phyloP scores from a whole-genome alignment of 2,888 invertebrate species.

The Cyaniris semiargus region DNA sequence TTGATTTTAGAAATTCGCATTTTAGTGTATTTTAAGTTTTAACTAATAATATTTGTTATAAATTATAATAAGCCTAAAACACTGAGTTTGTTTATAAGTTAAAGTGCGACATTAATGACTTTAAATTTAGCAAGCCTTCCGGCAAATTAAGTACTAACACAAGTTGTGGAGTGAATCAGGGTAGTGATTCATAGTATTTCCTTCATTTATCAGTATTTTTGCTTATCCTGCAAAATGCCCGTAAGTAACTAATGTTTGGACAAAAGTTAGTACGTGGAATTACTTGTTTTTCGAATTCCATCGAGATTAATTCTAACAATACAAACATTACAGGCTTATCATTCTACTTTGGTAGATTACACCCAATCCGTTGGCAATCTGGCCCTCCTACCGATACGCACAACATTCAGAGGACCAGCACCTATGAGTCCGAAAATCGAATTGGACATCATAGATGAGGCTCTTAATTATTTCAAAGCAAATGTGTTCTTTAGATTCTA shows the following conservation, averaged over 20 bases:
- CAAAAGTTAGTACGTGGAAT: not conserved
- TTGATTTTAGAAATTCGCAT: not conserved
- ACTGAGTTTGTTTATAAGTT: not conserved
- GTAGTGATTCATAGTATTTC: slow-evolving; percentile 7
- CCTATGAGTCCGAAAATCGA: slow-evolving; percentile 84
- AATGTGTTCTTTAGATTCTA: slow-evolving; percentile 99
- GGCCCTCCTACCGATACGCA: slow-evolving; percentile 94
- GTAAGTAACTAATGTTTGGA: not conserved
- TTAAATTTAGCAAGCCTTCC: not conserved
- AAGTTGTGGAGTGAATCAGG: slow-evolving; percentile 8
- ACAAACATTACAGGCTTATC: slow-evolving; percentile 89
- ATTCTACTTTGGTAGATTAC: slow-evolving; percentile 91
- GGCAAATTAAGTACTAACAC: not conserved
- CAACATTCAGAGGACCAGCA: slow-evolving; percentile 96
- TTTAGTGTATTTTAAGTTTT: too few relatives aligned
- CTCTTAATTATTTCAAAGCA: slow-evolving; percentile 97
- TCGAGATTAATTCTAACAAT: not conserved
- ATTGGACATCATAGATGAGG: slow-evolving; percentile 97
- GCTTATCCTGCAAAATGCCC: not conserved
- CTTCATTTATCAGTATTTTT: not conserved
- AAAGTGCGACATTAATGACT: not conserved
- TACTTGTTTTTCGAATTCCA: not conserved
- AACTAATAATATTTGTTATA: not conserved
- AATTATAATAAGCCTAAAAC: not conserved
- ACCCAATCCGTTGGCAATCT: slow-evolving; percentile 92